phyloP scores from a whole-genome alignment of 1,140 invertebrate genomes.

The Neodiprion pinetum region DNA sequence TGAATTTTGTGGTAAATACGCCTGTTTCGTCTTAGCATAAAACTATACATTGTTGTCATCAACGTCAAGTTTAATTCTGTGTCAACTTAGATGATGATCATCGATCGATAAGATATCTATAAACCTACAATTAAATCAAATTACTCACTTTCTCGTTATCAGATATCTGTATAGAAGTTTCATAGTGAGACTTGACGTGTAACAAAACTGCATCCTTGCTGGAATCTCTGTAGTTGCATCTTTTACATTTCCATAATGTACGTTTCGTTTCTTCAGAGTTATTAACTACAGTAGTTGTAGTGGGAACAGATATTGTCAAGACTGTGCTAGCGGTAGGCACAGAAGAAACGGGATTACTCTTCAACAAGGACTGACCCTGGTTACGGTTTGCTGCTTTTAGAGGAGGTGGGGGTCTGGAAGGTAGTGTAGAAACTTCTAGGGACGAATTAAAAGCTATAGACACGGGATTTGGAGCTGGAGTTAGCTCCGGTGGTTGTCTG shows the following conservation, averaged over 20 bases:
- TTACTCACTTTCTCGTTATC: slow-evolving; percentile 9
- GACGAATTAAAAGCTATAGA: slow-evolving; percentile 23
- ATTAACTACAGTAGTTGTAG: slow-evolving; percentile 16
- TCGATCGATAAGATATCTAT: neutral
- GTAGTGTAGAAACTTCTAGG: slow-evolving; percentile 22
- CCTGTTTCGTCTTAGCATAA: neutral
- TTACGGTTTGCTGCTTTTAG: slow-evolving; percentile 40
- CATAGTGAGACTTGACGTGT: slow-evolving; percentile 73
- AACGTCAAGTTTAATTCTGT: no score
- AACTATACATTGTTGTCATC: no score
- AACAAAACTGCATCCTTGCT: slow-evolving; percentile 70
- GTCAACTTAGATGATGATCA: no score
- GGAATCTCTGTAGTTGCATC: slow-evolving; percentile 79
- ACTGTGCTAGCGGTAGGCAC: slow-evolving; percentile 16
- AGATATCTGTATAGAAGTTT: slow-evolving; percentile 29
- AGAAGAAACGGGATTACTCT: slow-evolving; percentile 40
- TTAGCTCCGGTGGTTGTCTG: slow-evolving; percentile 27
- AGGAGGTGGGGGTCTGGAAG: slow-evolving; percentile 45
- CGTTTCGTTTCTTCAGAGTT: slow-evolving; percentile 59
- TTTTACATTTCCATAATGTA: slow-evolving; percentile 82
- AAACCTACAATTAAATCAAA: slow-evolving; percentile 11
- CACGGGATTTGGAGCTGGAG: slow-evolving; percentile 24
- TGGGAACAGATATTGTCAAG: slow-evolving; percentile 11
- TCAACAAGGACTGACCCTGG: slow-evolving; percentile 51
- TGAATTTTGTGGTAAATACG: neutral